A percentile compares a stretch with the other conserved stretches of the same genome.
Evolutionary conservation across 2,113 vertebrate genomes (phyloP).

Genomic region (Bufo bufo): DNA sequence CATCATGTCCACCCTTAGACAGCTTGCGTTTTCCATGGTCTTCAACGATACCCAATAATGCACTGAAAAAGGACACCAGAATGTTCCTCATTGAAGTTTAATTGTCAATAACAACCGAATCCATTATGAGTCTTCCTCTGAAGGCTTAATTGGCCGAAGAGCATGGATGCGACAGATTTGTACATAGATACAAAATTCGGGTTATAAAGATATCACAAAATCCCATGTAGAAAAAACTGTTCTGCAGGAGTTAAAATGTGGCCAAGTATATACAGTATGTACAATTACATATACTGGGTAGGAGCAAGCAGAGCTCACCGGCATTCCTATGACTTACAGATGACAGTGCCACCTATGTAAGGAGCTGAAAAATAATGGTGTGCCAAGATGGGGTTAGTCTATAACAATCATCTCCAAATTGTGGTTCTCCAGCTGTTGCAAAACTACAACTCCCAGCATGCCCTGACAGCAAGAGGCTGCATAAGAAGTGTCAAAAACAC

Average conservation of each 20-base stretch:
- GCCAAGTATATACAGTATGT: constrained; percentile 60
- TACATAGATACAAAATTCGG: constrained; percentile 77
- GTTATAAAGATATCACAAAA: constrained; percentile 83
- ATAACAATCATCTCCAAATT: neutral
- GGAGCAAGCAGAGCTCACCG: neutral
- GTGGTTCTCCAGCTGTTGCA: neutral
- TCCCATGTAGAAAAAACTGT: constrained; percentile 80
- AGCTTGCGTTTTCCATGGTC: neutral
- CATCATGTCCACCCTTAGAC: too few relatives aligned
- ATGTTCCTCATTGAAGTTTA: constrained; percentile 60
- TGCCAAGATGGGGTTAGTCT: too few relatives aligned
- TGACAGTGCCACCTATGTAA: neutral
- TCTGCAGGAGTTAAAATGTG: constrained; percentile 74
- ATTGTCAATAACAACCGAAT: constrained; percentile 27
- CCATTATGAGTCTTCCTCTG: neutral
- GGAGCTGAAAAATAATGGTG: too few relatives aligned
- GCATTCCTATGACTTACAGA: neutral
- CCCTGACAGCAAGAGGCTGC: neutral
- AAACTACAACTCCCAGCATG: neutral
- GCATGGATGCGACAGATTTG: constrained; percentile 71
- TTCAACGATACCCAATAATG: neutral
- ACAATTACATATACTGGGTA: neutral
- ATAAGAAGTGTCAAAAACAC: neutral
- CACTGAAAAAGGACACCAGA: constrained; percentile 17
- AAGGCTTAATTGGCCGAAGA: constrained; percentile 12